These are phyloP conservation scores for Rhingia campestris DNA, from an alignment of 2,888 invertebrate species.

Conservation along the genomic window DNA sequence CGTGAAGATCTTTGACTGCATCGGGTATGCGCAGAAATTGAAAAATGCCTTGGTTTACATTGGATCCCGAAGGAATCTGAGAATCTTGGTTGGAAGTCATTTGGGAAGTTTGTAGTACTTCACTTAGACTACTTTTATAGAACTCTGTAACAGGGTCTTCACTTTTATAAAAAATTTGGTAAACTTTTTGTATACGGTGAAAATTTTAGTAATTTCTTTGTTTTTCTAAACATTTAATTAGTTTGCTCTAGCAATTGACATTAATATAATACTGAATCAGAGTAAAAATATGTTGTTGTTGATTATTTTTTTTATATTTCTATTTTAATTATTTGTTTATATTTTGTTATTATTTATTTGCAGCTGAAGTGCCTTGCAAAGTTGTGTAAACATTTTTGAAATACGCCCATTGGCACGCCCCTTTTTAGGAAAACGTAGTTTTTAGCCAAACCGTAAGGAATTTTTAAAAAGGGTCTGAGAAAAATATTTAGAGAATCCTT, in stretches of 20 bases:
- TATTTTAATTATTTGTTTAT: too few relatives aligned
- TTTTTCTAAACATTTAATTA: not conserved
- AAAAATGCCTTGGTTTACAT: not conserved
- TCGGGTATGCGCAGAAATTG: constrained; percentile 43
- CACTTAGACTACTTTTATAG: not conserved
- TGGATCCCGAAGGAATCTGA: not conserved
- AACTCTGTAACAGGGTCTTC: not conserved
- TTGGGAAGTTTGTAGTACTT: not conserved
- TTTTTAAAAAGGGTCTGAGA: too few relatives aligned
- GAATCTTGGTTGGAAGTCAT: not conserved
- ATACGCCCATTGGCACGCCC: too few relatives aligned
- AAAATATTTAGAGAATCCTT: too few relatives aligned
- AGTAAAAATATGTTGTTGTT: too few relatives aligned
- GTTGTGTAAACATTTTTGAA: too few relatives aligned
- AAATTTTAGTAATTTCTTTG: constrained; percentile 1
- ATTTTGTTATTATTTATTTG: too few relatives aligned
- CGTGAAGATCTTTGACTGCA: constrained; percentile 55
- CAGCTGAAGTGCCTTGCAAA: too few relatives aligned
- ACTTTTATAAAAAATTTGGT: not conserved
- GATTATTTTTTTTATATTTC: too few relatives aligned
- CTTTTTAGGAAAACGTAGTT: too few relatives aligned
- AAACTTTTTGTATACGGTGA: not conserved
- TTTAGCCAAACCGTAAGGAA: too few relatives aligned
- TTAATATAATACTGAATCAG: not conserved
- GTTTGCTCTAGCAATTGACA: not conserved